A percentile compares a stretch with the other conserved stretches of the same genome.
Conservation (phyloP, 2,797 vertebrate species). For the Chelonia mydas region DNA sequence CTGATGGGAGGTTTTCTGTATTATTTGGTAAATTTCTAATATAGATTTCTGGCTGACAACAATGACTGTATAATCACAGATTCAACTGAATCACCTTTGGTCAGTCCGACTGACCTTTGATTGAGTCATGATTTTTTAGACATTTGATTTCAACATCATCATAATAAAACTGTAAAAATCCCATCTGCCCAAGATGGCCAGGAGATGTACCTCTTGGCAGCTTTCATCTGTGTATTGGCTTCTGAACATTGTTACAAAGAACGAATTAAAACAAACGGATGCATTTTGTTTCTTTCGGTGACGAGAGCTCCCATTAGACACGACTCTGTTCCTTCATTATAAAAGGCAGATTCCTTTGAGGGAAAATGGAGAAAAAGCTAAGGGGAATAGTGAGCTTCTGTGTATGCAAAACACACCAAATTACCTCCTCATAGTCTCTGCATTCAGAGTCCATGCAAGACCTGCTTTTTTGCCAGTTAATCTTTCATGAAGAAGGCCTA, state of each 20-base stretch:
- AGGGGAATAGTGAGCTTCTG: neutral
- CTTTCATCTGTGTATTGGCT: neutral
- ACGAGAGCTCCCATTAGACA: neutral
- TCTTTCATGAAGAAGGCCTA: neutral
- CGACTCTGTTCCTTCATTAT: neutral
- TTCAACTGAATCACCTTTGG: fast-evolving
- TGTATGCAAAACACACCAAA: neutral
- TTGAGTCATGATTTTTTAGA: neutral
- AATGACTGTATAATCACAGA: neutral
- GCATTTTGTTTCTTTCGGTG: neutral
- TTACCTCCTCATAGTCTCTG: neutral
- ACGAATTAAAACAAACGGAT: neutral
- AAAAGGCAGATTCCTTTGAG: neutral
- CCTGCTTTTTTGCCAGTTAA: neutral
- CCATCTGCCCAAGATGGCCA: neutral
- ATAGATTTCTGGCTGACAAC: neutral
- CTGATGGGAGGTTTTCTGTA: neutral
- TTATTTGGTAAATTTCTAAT: neutral
- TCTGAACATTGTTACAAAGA: neutral
- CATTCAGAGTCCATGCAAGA: neutral
- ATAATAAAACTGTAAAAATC: neutral
- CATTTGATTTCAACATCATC: fast-evolving
- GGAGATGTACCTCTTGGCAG: neutral
- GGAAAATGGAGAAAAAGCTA: neutral
- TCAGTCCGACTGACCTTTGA: neutral